Conservation (phyloP, 2,888 invertebrate species). For the Eristalis tenax region DNA sequence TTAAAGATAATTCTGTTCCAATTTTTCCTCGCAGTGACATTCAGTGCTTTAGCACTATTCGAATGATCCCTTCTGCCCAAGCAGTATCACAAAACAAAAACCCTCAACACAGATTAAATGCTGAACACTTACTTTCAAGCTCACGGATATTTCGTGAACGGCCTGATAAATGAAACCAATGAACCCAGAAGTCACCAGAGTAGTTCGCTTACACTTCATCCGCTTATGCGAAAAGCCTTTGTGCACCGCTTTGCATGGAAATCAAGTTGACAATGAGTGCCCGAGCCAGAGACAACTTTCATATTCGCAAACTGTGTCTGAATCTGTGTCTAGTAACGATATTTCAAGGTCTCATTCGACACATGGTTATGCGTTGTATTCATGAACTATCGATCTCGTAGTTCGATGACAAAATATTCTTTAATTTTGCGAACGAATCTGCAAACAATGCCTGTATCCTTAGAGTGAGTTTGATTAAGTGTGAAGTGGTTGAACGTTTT, state of each 20-base stretch:
- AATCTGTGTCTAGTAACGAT: conserved; percentile 38
- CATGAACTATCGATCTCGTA: conserved; percentile 20
- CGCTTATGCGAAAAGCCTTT: background rate
- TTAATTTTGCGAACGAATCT: background rate
- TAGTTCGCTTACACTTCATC: conserved; percentile 5
- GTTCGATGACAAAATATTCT: background rate
- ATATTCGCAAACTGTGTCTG: conserved; percentile 16
- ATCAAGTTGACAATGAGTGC: conserved; percentile 48
- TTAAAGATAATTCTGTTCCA: too few species aligned
- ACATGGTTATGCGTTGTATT: background rate
- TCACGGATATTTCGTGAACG: background rate
- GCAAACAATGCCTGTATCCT: too few species aligned
- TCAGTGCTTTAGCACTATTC: background rate
- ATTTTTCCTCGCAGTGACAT: background rate
- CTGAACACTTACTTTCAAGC: background rate
- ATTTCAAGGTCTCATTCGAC: conserved; percentile 48
- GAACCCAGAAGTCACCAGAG: conserved; percentile 21
- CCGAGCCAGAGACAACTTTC: conserved; percentile 54
- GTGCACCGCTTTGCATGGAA: conserved; percentile 17
- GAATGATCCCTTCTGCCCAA: background rate
- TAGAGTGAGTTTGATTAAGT: background rate
- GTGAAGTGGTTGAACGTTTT: background rate
- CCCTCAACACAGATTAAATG: background rate
- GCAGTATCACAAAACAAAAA: background rate
- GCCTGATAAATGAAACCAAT: conserved; percentile 20